Conservation (phyloP, 2,888 invertebrate species). For the Ennomos fuscantarius region DNA sequence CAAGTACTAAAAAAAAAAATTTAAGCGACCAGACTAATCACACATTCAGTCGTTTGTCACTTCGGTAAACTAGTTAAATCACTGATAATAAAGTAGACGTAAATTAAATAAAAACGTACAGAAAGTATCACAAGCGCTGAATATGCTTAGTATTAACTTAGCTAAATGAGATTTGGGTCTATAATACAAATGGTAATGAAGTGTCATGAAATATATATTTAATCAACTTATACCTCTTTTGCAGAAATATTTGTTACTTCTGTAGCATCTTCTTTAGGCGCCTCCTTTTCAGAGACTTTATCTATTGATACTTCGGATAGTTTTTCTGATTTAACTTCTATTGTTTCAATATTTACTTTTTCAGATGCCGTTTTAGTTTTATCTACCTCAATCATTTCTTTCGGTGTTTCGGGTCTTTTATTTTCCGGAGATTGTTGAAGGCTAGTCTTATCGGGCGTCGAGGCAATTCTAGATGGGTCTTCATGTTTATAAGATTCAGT, state of each 20-base stretch:
- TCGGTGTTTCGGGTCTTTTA: conserved; percentile 8
- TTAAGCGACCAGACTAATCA: conserved; percentile 13
- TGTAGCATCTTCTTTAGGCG: neutral
- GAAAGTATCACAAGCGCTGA: conserved; percentile 40
- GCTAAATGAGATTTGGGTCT: conserved; percentile 37
- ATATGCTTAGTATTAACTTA: conserved; percentile 35
- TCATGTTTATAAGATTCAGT: conserved; percentile 3
- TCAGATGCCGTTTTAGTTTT: neutral
- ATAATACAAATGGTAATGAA: conserved; percentile 40
- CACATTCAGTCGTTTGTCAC: conserved; percentile 14
- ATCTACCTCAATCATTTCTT: neutral
- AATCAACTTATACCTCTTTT: conserved; percentile 26
- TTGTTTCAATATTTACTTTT: neutral
- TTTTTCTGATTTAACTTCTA: neutral
- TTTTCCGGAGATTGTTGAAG: conserved; percentile 7
- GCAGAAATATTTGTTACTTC: neutral
- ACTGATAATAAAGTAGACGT: conserved; percentile 6
- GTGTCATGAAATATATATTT: conserved; percentile 19
- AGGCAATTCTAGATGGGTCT: neutral
- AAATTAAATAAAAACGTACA: conserved; percentile 23
- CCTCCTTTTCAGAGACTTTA: conserved; percentile 2
- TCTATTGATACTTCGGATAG: neutral
- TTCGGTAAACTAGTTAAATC: neutral
- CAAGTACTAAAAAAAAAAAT: conserved; percentile 8
- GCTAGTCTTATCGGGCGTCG: neutral